Conservation (phyloP, 1,140 invertebrate genomes). For the Eumaeus atala region DNA sequence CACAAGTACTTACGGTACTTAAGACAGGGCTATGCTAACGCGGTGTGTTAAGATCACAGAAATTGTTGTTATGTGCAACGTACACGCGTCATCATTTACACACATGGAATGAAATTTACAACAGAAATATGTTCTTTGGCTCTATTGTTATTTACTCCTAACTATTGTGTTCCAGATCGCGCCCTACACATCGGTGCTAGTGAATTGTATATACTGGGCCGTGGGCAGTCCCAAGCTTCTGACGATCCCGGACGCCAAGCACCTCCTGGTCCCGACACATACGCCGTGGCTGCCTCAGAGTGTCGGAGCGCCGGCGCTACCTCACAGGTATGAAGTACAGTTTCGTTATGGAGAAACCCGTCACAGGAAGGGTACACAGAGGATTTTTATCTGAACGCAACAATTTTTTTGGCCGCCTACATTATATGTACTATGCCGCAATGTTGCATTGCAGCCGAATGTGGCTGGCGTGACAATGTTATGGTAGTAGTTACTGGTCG, state of each 20-base stretch:
- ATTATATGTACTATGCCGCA: too few relatives aligned
- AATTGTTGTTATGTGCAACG: too few relatives aligned
- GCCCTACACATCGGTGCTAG: slow-evolving; percentile 96
- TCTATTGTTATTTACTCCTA: background rate
- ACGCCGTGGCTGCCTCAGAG: slow-evolving; percentile 94
- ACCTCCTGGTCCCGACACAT: slow-evolving; percentile 88
- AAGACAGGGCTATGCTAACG: too few relatives aligned
- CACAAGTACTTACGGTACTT: too few relatives aligned
- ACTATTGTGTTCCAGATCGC: slow-evolving; percentile 82
- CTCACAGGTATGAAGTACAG: slow-evolving; percentile 79
- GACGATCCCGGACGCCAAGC: slow-evolving; percentile 98
- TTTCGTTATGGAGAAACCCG: too few relatives aligned
- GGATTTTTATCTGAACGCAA: too few relatives aligned
- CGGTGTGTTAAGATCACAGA: too few relatives aligned
- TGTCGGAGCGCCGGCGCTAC: slow-evolving; percentile 90
- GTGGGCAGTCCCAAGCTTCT: slow-evolving; percentile 95
- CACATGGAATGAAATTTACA: too few relatives aligned
- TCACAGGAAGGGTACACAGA: too few relatives aligned
- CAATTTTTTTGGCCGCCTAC: too few relatives aligned
- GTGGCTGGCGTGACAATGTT: background rate
- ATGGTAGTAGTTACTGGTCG: background rate
- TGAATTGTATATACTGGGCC: slow-evolving; percentile 99
- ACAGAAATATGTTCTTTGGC: too few relatives aligned
- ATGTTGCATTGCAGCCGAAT: background rate
- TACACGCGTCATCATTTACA: too few relatives aligned